Evolutionary conservation across 2,797 vertebrate species (phyloP).

Genomic region (Rhinella marina): DNA sequence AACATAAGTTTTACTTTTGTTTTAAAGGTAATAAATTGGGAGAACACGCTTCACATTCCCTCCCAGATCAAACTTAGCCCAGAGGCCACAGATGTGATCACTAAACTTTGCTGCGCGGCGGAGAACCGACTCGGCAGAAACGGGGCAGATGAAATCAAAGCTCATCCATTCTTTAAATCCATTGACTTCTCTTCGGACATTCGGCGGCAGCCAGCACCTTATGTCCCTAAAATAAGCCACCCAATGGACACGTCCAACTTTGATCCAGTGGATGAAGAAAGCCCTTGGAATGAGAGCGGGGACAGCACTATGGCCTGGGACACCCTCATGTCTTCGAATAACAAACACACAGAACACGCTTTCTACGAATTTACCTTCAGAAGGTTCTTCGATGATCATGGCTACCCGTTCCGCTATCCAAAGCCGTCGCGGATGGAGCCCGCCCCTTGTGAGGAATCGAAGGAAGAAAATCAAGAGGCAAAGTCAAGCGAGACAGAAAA

Average conservation of each 20-base stretch:
- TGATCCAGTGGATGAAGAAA: constrained; percentile 95
- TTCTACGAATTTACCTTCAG: constrained; percentile 99
- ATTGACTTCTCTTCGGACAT: constrained; percentile 93
- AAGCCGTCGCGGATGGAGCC: constrained; percentile 82
- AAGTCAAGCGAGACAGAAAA: constrained; percentile 81
- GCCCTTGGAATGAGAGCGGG: constrained; percentile 88
- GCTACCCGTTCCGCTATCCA: constrained; percentile 94
- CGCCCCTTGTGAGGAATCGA: constrained; percentile 70
- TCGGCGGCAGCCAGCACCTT: constrained; percentile 92
- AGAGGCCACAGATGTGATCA: constrained; percentile 92
- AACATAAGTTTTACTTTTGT: background rate
- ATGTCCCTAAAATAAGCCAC: constrained; percentile 94
- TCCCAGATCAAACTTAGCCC: constrained; percentile 91
- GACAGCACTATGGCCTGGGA: constrained; percentile 90
- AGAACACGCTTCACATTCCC: constrained; percentile 95
- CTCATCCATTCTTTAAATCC: constrained; percentile 89
- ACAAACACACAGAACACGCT: constrained; percentile 95
- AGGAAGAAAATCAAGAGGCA: constrained; percentile 72
- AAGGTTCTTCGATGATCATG: constrained; percentile 96
- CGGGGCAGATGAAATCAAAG: constrained; percentile 93
- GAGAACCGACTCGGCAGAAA: constrained; percentile 90
- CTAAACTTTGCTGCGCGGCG: constrained; percentile 90
- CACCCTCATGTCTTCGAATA: constrained; percentile 79
- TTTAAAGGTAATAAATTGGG: constrained; percentile 96
- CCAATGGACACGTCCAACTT: constrained; percentile 99